Evolutionary conservation across 2,888 invertebrate species (phyloP), one percentile per base, ranked within the genome.

Genomic region (Labia minor): DNA sequence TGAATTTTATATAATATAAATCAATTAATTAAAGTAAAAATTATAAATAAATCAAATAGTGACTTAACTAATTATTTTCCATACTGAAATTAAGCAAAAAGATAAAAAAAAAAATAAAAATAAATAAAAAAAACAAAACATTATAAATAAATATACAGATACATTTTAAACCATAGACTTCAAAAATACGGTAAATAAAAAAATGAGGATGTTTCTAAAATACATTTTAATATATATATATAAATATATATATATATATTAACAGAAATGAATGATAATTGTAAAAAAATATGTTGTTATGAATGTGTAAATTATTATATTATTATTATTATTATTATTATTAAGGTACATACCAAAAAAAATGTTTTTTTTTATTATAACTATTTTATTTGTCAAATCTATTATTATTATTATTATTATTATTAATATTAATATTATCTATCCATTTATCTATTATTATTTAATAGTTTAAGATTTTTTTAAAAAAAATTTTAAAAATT

Each of bases 41-140:
- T n/a, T n/a, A n/a, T n/a, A n/a, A 49, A 49, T 8, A 49, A 49
- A 49, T 2, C 14, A 49, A 3, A 49, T 49, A 49, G 49, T 49
- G 49, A 49, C 49, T 11, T 49, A 49, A 49, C n/a, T 49, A 49
- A 49, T 49, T 49, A 49, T 49, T 49, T 49, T 49, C 49, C 49
- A 49, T 49, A 49, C 14, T n/a, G n/a, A 49, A 49, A 49, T 33
- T 49, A 26, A 26, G 26, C 49, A 49, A 49, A 49, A 8, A 33
- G n/a, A n/a, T n/a, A n/a, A n/a, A n/a, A n/a, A 26, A 3, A 26
- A 26, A 26, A 26, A 26, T 26, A 6, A 26, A 26, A 26, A 26
- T 26, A 26, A 26, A 26, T 26, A 3, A 26, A n/a, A n/a, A n/a
- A n/a, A n/a, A n/a, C n/a, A n/a, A n/a, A n/a, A n/a, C n/a, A n/a